These are phyloP conservation scores for Mirza zaza DNA, from an alignment of 2,113 vertebrate species.

Conservation along the genomic window DNA sequence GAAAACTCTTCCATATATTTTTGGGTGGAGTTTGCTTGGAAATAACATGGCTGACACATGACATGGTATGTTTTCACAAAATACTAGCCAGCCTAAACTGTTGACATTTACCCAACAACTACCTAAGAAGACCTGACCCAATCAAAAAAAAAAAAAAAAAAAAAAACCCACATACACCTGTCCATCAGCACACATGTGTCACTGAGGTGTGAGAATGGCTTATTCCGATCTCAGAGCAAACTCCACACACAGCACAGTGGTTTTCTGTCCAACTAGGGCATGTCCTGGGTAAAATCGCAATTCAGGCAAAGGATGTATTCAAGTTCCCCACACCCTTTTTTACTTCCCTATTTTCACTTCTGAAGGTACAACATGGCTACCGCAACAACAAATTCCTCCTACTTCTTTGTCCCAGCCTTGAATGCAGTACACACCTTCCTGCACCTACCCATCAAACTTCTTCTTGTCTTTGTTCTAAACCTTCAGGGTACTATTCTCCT, in stretches of 20 bases:
- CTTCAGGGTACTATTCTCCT: neutral
- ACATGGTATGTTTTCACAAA: neutral
- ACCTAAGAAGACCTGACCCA: neutral
- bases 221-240: neutral
- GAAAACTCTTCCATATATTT: conserved; percentile 1
- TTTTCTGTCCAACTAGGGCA: neutral
- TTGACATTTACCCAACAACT: neutral
- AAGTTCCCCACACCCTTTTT: neutral
- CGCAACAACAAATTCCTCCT: neutral
- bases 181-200: neutral
- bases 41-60: neutral
- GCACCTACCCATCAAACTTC: neutral
- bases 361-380: neutral
- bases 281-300: neutral
- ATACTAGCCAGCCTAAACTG: neutral
- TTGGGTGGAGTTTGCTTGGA: neutral
- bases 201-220: neutral
- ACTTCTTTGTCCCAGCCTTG: neutral
- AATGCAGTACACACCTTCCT: neutral
- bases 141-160: neutral
- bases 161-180: neutral
- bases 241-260: neutral
- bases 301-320: neutral
- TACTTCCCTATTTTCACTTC: neutral
- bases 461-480: neutral